Base-by-base conservation (phyloP, 2,888 invertebrate species). In the Lasioglossum calceatum region DNA sequence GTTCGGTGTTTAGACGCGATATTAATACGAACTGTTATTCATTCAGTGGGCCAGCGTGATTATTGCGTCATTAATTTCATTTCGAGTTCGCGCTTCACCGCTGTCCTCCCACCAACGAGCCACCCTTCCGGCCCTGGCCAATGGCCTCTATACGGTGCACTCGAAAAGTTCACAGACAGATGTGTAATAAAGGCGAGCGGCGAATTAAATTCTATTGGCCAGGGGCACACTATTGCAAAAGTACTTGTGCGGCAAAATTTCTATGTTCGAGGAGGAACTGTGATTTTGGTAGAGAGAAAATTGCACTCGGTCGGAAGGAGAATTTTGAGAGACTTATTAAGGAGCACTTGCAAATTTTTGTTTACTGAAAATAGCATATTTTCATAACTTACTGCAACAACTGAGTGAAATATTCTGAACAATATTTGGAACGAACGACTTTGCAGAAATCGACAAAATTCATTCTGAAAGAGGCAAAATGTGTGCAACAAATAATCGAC, bases 21-120 rank as follows among this genome's bases (percentile, higher is more conserved):
- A 93, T 93, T 92, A 92, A 93, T 92, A 92, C 90, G 87, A 89
- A 92, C 86, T 83, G 88, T 91, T 92, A 92, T 92, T 90, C 90
- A 90, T 90, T 88, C 91, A 88, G 81, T 79, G 85, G 86, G 77
- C 36, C 72, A 75, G 87, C 88, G 88, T 90, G 88, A 92, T 92
- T 92, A 92, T 91, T 86, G 87, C 87, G 83, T 90, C 91, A 90
- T 92, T 93, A 93, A 93, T 92, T 92, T 89, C 83, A 92, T 92
- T 93, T 85, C 79, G 79, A 72, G 71, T 61, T 76, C 80, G 82
- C 8, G 73, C 32, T 74, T 70, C 73, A 73, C 58, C 84, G 50
- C n/a, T 67, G n/a, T 64, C 32, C 44, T 12, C 36, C 77, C 19
- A 50, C 19, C 50, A 67, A 16, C 64, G 39, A 16, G 14, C 10